These are phyloP conservation scores for Cinclus mexicanus DNA, from an alignment of 2,113 vertebrate genomes.

Conservation along the genomic window DNA sequence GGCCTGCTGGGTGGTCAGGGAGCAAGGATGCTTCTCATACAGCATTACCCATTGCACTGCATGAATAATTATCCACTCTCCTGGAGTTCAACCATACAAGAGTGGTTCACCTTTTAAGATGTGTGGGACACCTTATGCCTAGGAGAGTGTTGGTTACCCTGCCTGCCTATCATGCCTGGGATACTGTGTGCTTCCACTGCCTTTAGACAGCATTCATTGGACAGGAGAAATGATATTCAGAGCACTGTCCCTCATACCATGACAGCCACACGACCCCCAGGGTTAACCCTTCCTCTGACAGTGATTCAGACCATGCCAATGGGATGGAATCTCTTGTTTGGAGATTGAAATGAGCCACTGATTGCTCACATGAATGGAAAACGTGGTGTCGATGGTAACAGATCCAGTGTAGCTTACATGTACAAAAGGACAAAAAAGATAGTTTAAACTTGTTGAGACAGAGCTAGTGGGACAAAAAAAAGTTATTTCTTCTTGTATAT, in stretches of 20 bases:
- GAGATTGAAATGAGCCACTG: not conserved
- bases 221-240: not conserved
- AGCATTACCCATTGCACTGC: not conserved
- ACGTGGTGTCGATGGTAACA: not conserved
- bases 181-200: not conserved
- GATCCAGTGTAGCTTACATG: not conserved
- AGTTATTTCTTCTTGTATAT: not conserved
- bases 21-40: not conserved
- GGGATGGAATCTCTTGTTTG: not conserved
- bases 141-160: not conserved
- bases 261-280: not conserved
- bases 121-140: too few species aligned
- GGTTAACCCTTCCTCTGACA: not conserved
- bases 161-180: not conserved
- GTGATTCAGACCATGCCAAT: not conserved
- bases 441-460: not conserved
- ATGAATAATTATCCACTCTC: not conserved
- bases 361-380: not conserved
- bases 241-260: not conserved
- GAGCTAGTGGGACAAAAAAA: not conserved
- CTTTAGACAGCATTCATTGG: not conserved
- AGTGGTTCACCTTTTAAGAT: not conserved
- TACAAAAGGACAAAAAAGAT: not conserved
- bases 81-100: not conserved
- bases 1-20: not conserved